Evolutionary conservation across 2,797 vertebrate genomes (phyloP).

Genomic region (Sebastes oblongus): DNA sequence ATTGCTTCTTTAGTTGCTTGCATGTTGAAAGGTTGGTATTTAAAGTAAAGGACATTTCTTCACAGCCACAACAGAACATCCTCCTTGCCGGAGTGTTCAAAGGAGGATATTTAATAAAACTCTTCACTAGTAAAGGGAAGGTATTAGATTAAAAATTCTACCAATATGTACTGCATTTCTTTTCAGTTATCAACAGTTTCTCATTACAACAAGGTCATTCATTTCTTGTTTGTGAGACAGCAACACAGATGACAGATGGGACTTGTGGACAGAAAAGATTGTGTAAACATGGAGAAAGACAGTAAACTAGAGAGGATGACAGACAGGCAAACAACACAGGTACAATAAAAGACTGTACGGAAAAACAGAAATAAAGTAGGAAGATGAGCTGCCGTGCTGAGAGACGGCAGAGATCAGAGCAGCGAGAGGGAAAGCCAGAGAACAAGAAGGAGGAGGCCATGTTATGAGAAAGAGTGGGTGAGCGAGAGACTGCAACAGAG

Average conservation of each 20-base stretch:
- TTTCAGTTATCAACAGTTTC: background rate
- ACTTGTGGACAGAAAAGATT: background rate
- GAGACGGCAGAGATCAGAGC: background rate
- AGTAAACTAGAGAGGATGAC: background rate
- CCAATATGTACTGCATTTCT: background rate
- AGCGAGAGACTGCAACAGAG: constrained; percentile 26
- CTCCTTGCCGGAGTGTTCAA: background rate
- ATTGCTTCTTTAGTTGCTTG: background rate
- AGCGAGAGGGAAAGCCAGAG: constrained; percentile 8
- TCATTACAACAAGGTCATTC: background rate
- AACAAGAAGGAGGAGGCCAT: constrained; percentile 36
- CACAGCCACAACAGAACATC: background rate
- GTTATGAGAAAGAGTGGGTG: constrained; percentile 49
- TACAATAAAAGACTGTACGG: background rate
- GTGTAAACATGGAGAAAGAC: constrained; percentile 4
- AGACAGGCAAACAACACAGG: constrained; percentile 18
- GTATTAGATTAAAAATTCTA: background rate
- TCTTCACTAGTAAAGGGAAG: background rate
- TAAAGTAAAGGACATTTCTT: background rate
- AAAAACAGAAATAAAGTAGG: background rate
- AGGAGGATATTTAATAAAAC: background rate
- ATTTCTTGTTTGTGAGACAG: constrained; percentile 18
- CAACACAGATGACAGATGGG: constrained; percentile 10
- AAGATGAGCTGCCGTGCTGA: background rate
- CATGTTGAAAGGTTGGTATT: background rate